Conservation (phyloP, 2,888 invertebrate genomes). For the Heliconius cydno region DNA sequence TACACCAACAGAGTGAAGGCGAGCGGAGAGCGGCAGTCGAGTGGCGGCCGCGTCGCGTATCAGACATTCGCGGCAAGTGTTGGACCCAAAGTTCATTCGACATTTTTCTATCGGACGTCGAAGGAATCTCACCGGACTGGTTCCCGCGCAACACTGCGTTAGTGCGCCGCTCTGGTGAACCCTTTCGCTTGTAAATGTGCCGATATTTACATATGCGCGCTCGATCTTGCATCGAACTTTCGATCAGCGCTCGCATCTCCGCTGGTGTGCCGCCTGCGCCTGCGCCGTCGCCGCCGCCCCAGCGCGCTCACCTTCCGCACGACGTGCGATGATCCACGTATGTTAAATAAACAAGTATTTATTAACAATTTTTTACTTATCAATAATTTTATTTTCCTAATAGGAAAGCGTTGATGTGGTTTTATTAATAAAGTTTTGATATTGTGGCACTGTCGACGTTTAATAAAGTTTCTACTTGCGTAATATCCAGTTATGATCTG, state of each 20-base stretch:
- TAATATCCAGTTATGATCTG: slow-evolving; percentile 38
- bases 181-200: slow-evolving; percentile 84
- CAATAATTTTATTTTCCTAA: neutral
- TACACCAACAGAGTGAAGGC: slow-evolving; percentile 74
- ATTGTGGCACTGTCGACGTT: slow-evolving; percentile 29
- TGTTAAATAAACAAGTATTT: slow-evolving; percentile 53
- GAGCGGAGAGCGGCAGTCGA: slow-evolving; percentile 81
- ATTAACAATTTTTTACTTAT: neutral
- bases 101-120: slow-evolving; percentile 85
- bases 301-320: slow-evolving; percentile 69
- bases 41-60: slow-evolving; percentile 77
- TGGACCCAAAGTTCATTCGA: slow-evolving; percentile 77
- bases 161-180: slow-evolving; percentile 83
- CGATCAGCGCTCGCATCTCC: slow-evolving; percentile 78
- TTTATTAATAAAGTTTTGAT: neutral
- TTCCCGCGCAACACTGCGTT: slow-evolving; percentile 83
- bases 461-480: slow-evolving; percentile 42
- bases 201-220: slow-evolving; percentile 83
- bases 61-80: slow-evolving; percentile 76
- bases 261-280: slow-evolving; percentile 60
- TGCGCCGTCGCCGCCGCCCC: slow-evolving; percentile 64
- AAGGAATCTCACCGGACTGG: slow-evolving; percentile 87
- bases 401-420: neutral
- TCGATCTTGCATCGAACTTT: slow-evolving; percentile 81
- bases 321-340: slow-evolving; percentile 80